phyloP scores from a whole-genome alignment of 2,888 invertebrate genomes.

The Aphidius colemani region DNA sequence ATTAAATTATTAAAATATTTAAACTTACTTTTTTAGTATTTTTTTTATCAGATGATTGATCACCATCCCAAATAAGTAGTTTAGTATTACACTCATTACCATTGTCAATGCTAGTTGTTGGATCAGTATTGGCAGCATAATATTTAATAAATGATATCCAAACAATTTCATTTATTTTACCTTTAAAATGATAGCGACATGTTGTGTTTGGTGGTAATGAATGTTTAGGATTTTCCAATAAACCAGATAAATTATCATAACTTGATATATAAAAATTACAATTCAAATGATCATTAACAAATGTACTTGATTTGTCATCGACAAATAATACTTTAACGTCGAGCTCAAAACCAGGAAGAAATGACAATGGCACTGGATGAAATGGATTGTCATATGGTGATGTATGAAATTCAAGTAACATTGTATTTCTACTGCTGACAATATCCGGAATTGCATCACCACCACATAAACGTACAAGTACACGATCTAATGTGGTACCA shows the following conservation, averaged over 20 bases:
- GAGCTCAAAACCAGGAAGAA: conserved; percentile 80
- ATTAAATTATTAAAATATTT: not conserved
- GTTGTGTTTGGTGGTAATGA: conserved; percentile 82
- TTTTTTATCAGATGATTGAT: conserved; percentile 43
- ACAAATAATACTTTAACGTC: conserved; percentile 79
- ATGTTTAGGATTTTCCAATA: conserved; percentile 76
- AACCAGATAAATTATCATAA: conserved; percentile 75
- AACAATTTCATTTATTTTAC: conserved; percentile 75
- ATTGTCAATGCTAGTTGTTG: conserved; percentile 66
- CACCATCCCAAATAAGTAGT: conserved; percentile 78
- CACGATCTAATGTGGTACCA: conserved; percentile 70
- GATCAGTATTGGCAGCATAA: conserved; percentile 72
- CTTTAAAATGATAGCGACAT: conserved; percentile 79
- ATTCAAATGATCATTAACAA: conserved; percentile 73
- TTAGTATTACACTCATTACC: conserved; percentile 75
- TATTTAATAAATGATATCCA: conserved; percentile 86
- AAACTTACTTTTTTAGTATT: conserved; percentile 38
- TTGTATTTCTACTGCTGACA: conserved; percentile 75
- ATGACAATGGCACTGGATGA: conserved; percentile 77
- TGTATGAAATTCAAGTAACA: conserved; percentile 80
- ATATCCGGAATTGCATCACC: conserved; percentile 83
- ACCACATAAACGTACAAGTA: conserved; percentile 78
- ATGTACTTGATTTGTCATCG: conserved; percentile 76
- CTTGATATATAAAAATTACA: conserved; percentile 79
- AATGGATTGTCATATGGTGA: conserved; percentile 82